These are phyloP conservation scores for Alaudala cheleensis DNA, from an alignment of 2,113 vertebrate genomes.

Conservation along the genomic window DNA sequence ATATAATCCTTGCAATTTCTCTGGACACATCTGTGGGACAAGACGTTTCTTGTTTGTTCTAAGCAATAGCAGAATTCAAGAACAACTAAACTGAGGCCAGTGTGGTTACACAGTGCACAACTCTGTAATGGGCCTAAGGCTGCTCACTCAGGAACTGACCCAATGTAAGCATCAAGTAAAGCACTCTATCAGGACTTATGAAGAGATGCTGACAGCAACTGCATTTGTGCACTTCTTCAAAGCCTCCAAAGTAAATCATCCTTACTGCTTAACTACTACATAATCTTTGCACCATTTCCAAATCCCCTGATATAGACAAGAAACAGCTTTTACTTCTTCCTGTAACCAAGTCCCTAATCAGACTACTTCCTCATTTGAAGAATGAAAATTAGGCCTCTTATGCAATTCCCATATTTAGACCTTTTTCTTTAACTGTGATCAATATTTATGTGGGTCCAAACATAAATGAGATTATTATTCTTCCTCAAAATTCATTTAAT, in stretches of 20 bases:
- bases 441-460: not conserved
- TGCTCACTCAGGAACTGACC: not conserved
- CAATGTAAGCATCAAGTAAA: not conserved
- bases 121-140: not conserved
- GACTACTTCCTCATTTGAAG: not conserved
- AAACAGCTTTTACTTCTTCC: conserved; percentile 10
- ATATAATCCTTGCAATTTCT: not conserved
- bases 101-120: not conserved
- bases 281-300: not conserved
- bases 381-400: conserved; percentile 5
- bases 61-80: not conserved
- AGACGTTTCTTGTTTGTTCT: not conserved
- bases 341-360: not conserved
- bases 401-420: not conserved
- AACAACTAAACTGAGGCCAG: not conserved
- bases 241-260: not conserved
- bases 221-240: not conserved
- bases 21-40: not conserved
- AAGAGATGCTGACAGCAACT: not conserved
- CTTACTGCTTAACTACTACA: not conserved
- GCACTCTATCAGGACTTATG: not conserved
- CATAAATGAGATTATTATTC: not conserved
- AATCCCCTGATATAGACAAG: not conserved
- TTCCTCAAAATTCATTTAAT: not conserved
- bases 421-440: not conserved